Evolutionary conservation across 2,888 invertebrate genomes (phyloP).

Genomic region (Lobophora halterata): DNA sequence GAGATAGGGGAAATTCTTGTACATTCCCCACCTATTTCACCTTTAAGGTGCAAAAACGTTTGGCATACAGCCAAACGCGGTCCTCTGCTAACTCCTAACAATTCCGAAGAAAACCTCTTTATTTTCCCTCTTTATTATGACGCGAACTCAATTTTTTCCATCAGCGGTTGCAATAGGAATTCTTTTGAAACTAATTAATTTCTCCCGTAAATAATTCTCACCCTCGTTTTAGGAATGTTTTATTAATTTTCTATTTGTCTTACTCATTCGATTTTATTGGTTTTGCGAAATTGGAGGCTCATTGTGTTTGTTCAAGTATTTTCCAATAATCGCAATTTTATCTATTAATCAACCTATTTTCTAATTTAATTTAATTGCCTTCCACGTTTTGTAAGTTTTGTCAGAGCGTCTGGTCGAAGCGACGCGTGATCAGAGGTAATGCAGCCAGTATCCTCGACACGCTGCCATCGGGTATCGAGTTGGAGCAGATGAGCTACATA

Average conservation of each 20-base stretch:
- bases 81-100: constrained; percentile 16
- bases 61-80: constrained; percentile 24
- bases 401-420: no score
- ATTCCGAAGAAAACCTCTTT: constrained; percentile 19
- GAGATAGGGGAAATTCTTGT: constrained; percentile 21
- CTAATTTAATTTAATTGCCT: no score
- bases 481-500: no score
- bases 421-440: no score
- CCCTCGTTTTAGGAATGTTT: constrained; percentile 39
- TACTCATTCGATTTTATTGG: constrained; percentile 28
- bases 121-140: constrained; percentile 13
- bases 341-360: no score
- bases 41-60: constrained; percentile 25
- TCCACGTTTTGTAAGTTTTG: no score
- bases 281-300: constrained; percentile 15
- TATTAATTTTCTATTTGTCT: constrained; percentile 52
- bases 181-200: constrained; percentile 57
- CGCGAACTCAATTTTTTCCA: constrained; percentile 16
- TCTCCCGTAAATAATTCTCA: constrained; percentile 53
- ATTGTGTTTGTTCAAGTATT: constrained; percentile 7
- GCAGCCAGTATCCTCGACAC: no score
- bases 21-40: constrained; percentile 27
- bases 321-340: background rate
- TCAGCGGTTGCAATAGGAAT: constrained; percentile 42
- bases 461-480: no score